phyloP scores from a whole-genome alignment of 2,888 invertebrate genomes.

The Julus scandinavius region DNA sequence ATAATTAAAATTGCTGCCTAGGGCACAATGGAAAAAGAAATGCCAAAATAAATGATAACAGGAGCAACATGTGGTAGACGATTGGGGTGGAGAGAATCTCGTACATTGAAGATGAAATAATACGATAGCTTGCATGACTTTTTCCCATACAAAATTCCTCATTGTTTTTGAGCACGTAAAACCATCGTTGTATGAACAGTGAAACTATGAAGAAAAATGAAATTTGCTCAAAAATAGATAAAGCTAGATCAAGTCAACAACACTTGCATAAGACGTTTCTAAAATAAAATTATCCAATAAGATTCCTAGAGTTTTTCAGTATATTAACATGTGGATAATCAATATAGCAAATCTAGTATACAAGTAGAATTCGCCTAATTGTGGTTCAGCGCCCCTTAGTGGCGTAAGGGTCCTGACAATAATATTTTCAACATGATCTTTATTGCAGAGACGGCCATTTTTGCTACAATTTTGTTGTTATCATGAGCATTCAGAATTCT shows the following conservation, averaged over 20 bases:
- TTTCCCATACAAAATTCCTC: neutral
- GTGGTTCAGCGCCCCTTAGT: too few relatives aligned
- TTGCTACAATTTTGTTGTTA: too few relatives aligned
- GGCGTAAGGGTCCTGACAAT: too few relatives aligned
- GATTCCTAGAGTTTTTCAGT: too few relatives aligned
- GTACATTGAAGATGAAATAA: neutral
- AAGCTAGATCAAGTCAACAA: neutral
- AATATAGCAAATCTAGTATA: too few relatives aligned
- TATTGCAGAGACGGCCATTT: too few relatives aligned
- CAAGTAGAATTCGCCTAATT: too few relatives aligned
- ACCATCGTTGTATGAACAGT: neutral
- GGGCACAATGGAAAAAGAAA: neutral
- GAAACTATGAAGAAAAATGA: neutral
- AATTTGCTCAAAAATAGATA: neutral
- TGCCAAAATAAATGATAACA: neutral
- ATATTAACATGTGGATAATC: too few relatives aligned
- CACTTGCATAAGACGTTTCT: too few relatives aligned
- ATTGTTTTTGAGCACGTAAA: neutral
- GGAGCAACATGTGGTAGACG: conserved; percentile 17
- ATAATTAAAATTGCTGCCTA: conserved; percentile 20
- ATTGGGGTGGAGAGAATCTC: neutral
- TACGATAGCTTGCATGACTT: neutral
- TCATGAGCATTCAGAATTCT: too few relatives aligned
- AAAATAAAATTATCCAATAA: too few relatives aligned
- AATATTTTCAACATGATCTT: too few relatives aligned